Evolutionary conservation across 2,888 invertebrate genomes (phyloP), one percentile per base, ranked within the genome.

Genomic region (Seira sanloemensis): DNA sequence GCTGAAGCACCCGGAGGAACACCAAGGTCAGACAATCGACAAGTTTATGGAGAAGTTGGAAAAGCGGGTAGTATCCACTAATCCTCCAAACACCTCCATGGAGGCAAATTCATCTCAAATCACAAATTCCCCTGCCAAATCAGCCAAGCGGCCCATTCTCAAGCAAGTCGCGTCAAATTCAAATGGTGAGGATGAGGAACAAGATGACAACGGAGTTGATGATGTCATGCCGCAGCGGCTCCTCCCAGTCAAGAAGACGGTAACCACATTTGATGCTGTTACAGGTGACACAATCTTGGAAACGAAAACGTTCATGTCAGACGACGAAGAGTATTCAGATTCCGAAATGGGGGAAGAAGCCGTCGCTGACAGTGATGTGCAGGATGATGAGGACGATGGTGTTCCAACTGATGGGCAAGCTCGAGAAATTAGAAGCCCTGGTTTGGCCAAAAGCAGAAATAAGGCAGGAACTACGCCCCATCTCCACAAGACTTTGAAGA

Each of bases 201-300:
- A 18, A 2, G 46, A 46, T 2, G 74, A 74, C 19, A 21, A 65
- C 2, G 12, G 23, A 18, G 26, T 27, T 1, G 5, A 27, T 1
- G 27, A 69, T 5, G 2, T 16, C 18, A 18, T 16, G 18, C 9
- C 12, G n/a, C 26, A 67, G 24, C 4, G 25, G 25, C 25, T 67
- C 18, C 16, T 16, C 5, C 50, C 25, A n/a, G 62, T 1, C n/a
- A 76, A 65, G 67, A 76, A 76, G 26, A 65, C 76, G 2, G 76
- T 76, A 5, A 46, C 67, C 2, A 76, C 76, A 5, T 76, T 65
- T 76, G 76, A 76, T 24, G 67, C 19, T 1, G 1, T 76, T 4
- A 75, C 75, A 12, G 76, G 76, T 2, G 76, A 76, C 25, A 76
- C 76, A 1, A 67, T 76, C 37, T 37, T 76, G 0, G 76, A 76